Conservation (phyloP, 2,888 invertebrate genomes). For the Allophyes oxyacanthae region DNA sequence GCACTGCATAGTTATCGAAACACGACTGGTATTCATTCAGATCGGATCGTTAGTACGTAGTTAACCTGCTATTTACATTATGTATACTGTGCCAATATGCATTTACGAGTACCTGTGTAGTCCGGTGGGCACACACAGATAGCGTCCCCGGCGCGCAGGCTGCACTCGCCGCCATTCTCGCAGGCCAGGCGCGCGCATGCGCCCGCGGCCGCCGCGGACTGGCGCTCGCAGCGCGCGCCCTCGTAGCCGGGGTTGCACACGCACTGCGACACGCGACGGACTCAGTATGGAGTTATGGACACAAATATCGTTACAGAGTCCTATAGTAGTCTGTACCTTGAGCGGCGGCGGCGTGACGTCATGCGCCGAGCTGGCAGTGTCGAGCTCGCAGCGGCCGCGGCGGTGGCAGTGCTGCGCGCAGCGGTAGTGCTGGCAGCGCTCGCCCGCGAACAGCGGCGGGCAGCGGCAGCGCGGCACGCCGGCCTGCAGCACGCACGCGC, state of each 20-base stretch:
- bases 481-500: constrained; percentile 91
- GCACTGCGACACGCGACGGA: constrained; percentile 83
- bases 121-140: constrained; percentile 24
- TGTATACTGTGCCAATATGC: too few species aligned
- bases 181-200: constrained; percentile 89
- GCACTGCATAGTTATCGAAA: too few species aligned
- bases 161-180: constrained; percentile 85
- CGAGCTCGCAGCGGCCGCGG: constrained; percentile 62
- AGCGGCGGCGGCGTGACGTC: constrained; percentile 75
- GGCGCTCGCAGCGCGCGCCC: constrained; percentile 91
- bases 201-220: constrained; percentile 27
- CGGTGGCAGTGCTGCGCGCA: constrained; percentile 66
- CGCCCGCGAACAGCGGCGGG: constrained; percentile 58
- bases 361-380: constrained; percentile 20
- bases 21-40: too few species aligned
- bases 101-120: constrained; percentile 26
- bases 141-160: constrained; percentile 11
- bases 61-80: too few species aligned
- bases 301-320: too few species aligned
- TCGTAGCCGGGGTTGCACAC: constrained; percentile 91
- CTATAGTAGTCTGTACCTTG: constrained; percentile 71
- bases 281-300: background rate
- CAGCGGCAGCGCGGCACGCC: constrained; percentile 66
- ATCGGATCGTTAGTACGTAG: too few species aligned
- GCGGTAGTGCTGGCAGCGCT: constrained; percentile 76